These are phyloP conservation scores for Lithophane ornitopus DNA, from an alignment of 2,888 invertebrate species.

Conservation along the genomic window DNA sequence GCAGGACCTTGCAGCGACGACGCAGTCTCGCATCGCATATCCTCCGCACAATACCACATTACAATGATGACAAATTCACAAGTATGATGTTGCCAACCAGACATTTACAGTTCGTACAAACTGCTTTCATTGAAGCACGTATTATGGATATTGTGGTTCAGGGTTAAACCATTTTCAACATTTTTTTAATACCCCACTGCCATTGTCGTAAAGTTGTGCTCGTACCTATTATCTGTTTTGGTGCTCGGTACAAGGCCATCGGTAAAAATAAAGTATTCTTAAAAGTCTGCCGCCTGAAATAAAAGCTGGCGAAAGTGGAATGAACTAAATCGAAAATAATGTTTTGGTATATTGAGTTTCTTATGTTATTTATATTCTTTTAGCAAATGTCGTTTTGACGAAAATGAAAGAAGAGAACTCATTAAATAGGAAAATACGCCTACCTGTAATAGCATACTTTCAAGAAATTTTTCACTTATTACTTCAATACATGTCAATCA, in stretches of 20 bases:
- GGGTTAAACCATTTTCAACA: slow-evolving; percentile 32
- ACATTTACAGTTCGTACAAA: slow-evolving; percentile 21
- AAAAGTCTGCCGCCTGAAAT: slow-evolving; percentile 42
- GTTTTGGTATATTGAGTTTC: slow-evolving; percentile 26
- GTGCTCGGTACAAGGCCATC: slow-evolving; percentile 44
- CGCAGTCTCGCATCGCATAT: slow-evolving; percentile 72
- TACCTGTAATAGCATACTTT: neutral
- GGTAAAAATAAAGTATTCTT: slow-evolving; percentile 46
- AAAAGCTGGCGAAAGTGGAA: slow-evolving; percentile 41
- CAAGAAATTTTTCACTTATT: neutral
- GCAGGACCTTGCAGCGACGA: slow-evolving; percentile 73
- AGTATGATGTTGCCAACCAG: slow-evolving; percentile 30
- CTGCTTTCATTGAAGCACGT: slow-evolving; percentile 54
- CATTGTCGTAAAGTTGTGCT: slow-evolving; percentile 53
- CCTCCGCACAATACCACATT: slow-evolving; percentile 48
- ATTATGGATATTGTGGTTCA: slow-evolving; percentile 26
- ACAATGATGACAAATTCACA: slow-evolving; percentile 47
- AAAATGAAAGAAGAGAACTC: neutral
- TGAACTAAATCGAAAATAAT: slow-evolving; percentile 31
- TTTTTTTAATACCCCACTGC: slow-evolving; percentile 47
- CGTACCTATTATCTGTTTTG: slow-evolving; percentile 50
- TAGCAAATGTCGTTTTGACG: neutral
- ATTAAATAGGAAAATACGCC: neutral
- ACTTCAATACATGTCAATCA: too few relatives aligned
- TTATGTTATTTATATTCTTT: neutral